Evolutionary conservation across 2,888 invertebrate genomes (phyloP).

Genomic region (Petrolisthes manimaculis): DNA sequence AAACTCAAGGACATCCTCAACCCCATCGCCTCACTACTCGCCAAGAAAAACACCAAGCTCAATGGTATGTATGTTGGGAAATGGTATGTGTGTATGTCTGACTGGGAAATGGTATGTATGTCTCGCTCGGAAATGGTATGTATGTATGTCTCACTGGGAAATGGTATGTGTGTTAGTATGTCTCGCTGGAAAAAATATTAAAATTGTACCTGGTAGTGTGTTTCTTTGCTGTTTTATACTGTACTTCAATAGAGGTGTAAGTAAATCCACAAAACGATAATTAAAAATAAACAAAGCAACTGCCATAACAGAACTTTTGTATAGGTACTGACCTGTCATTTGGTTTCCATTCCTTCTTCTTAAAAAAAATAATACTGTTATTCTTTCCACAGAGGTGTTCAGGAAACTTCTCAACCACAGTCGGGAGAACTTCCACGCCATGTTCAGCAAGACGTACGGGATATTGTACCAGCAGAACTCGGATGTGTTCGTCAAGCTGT

Average conservation of each 20-base stretch:
- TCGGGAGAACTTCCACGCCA: slow-evolving; percentile 88
- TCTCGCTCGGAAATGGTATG: neutral
- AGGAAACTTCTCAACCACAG: slow-evolving; percentile 85
- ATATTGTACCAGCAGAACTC: slow-evolving; percentile 94
- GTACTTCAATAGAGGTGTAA: too few relatives aligned
- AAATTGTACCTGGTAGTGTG: too few relatives aligned
- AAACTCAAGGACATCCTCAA: slow-evolving; percentile 82
- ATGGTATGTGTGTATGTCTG: neutral
- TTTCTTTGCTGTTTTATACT: too few relatives aligned
- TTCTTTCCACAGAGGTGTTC: slow-evolving; percentile 83
- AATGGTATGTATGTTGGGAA: slow-evolving; percentile 79
- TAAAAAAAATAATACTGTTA: too few relatives aligned
- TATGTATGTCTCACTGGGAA: slow-evolving; percentile 13
- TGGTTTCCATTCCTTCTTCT: too few relatives aligned
- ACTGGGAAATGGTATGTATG: neutral
- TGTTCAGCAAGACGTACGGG: slow-evolving; percentile 96
- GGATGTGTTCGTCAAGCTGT: slow-evolving; percentile 91
- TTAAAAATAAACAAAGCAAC: too few relatives aligned
- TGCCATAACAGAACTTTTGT: too few relatives aligned
- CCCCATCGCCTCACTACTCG: slow-evolving; percentile 81
- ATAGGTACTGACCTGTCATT: too few relatives aligned
- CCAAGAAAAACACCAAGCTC: slow-evolving; percentile 83
- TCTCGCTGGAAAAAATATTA: too few relatives aligned
- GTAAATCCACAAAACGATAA: too few relatives aligned
- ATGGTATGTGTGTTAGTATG: neutral